Base-by-base conservation (phyloP, 2,888 invertebrate genomes). In the Meliscaeva auricollis region DNA sequence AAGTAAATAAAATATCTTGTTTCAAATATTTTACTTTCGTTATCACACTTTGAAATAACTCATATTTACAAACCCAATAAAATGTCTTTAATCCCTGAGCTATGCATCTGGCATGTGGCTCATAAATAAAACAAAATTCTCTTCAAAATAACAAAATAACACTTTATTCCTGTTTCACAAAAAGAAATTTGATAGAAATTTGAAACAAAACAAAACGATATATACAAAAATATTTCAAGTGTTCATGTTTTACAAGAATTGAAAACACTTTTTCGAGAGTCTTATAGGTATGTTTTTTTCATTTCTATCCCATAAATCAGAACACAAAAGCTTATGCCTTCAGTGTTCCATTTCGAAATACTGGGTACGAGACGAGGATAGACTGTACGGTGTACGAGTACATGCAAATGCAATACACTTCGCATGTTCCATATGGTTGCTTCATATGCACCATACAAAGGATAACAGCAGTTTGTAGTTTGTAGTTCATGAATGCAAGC, bases 401-500 rank as follows among this genome's bases (percentile, higher is more conserved):
- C 56, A 56, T 56, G 35, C 32, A 56, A 56, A 56, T 56, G 56
- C 5, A 35, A 35, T 56, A 17, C 32, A 35, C 15, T 38, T 56
- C 32, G 6, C 30, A 17, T 32, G 50, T 32, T 56, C 13, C 52
- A 32, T 56, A 56, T 56, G 56, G 35, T 35, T 56, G 56, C 9
- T 20, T 13, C 56, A 20, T 35, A 26, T 30, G n/a, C 26, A 26
- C 11, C 38, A 38, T 8, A 56, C 52, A 56, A 35, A 17, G 35
- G 56, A 30, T 54, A 32, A 30, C 30, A 32, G 4, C 13, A 26
- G 26, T n/a, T 26, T 26, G 26, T 26, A 26, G 26, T 17, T 17
- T 17, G 46, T 8, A 32, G 17, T 56, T 56, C 56, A 56, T 35
- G 56, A 56, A 56, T 56, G 56, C 56, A 35, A 35, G 56, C 17